Conservation (phyloP, 2,888 invertebrate species). For the Gastrophysa polygoni region DNA sequence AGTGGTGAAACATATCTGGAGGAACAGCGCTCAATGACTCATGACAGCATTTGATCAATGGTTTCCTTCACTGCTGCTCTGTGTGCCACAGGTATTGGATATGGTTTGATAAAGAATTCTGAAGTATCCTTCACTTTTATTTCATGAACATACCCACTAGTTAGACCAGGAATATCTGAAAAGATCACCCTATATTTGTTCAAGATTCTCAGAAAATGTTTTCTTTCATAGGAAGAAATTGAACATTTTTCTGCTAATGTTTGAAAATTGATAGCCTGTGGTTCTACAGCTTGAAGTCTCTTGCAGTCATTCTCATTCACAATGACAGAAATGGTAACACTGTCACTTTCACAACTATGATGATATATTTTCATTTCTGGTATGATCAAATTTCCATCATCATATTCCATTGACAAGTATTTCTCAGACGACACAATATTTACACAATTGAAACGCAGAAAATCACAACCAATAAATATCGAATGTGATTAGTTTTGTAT, state of each 20-base stretch:
- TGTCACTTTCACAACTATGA: neutral
- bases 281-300: neutral
- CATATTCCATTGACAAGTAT: neutral
- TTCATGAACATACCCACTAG: neutral
- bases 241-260: too few species aligned
- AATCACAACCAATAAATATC: neutral
- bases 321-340: neutral
- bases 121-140: neutral
- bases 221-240: neutral
- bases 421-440: neutral
- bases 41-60: neutral
- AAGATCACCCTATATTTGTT: neutral
- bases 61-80: neutral
- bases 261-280: too few species aligned
- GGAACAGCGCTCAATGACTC: conserved; percentile 2
- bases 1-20: neutral
- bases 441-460: neutral
- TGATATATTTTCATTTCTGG: neutral
- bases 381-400: neutral
- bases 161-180: neutral
- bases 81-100: neutral
- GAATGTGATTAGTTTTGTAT: neutral
- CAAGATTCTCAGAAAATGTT: neutral
- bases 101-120: neutral
- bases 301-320: neutral